Evolutionary conservation across 2,888 invertebrate genomes (phyloP), one percentile per base, ranked within the genome.

Genomic region (Pelosia muscerda): DNA sequence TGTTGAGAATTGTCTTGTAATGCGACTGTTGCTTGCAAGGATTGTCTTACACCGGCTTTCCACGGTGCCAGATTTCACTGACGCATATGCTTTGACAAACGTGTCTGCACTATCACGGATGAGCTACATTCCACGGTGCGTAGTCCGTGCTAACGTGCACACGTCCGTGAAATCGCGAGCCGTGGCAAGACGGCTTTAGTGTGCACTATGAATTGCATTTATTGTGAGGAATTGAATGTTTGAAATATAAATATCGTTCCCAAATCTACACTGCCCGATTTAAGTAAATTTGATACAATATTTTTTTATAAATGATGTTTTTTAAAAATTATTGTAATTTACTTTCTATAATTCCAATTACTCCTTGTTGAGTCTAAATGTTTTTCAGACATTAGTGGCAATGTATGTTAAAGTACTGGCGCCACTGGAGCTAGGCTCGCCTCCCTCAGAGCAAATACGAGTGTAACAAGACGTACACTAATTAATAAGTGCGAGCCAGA

Each of bases 301-400:
- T 89, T 88, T 89, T 88, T 88, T 88, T 87, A 79, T 87, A 85
- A 79, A 74, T 66, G 22, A 72, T 74, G 73, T 71, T 73, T 73
- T 73, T 74, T 69, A 72, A 82, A 74, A 81, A 76, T 79, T 81
- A 82, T 84, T 86, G 81, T 86, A 85, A 72, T 83, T 81, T 82
- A 71, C 74, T 81, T 82, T 71, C 74, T 76, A 81, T 84, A 76
- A 83, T 86, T 85, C 84, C 85, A 85, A 78, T 81, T 75, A 88
- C 89, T 90, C 90, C 86, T 83, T 77, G 87, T 79, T 67, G 90
- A 90, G 88, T 90, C 83, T 89, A 90, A 91, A 87, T 83, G 76
- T 78, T 76, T 83, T 81, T 69, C 75, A 78, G 77, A 78, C 74
- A 71, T 80, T 73, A 70, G 72, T 78, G 79, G n/a, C 5, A 49